Evolutionary conservation across 2,113 vertebrate genomes (phyloP).

Genomic region (Tretioscincus oriximinensis): DNA sequence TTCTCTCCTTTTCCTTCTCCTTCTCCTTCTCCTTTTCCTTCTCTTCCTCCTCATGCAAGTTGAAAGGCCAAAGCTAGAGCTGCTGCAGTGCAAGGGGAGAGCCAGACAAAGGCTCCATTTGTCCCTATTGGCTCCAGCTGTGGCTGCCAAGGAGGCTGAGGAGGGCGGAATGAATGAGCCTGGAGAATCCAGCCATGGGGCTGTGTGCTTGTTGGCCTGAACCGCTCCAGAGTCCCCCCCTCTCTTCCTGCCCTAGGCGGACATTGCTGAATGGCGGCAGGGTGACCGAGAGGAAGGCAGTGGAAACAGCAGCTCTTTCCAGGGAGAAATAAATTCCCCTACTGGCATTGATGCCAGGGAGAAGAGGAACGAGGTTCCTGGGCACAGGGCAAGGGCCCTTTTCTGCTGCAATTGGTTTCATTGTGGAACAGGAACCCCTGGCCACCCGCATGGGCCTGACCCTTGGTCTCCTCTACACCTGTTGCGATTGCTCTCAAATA

Average conservation of each 20-base stretch:
- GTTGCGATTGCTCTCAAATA: too few relatives aligned
- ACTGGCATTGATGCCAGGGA: too few relatives aligned
- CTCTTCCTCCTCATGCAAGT: constrained; percentile 51
- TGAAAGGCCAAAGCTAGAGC: constrained; percentile 60
- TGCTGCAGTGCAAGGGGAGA: constrained; percentile 44
- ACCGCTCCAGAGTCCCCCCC: background rate
- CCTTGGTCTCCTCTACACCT: too few relatives aligned
- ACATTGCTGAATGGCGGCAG: too few relatives aligned
- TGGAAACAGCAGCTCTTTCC: background rate
- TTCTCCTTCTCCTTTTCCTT: too few relatives aligned
- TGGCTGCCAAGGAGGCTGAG: constrained; percentile 66
- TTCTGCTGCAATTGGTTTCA: too few relatives aligned
- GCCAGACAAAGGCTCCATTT: constrained; percentile 68
- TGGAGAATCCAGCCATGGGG: constrained; percentile 59
- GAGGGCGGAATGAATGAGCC: constrained; percentile 63
- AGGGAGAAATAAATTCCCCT: background rate
- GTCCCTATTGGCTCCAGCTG: constrained; percentile 62
- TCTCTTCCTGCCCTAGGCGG: background rate
- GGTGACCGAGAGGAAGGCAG: too few relatives aligned
- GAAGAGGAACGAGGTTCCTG: too few relatives aligned
- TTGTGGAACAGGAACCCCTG: too few relatives aligned
- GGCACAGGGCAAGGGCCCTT: too few relatives aligned
- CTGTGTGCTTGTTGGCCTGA: background rate
- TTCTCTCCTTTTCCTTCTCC: too few relatives aligned
- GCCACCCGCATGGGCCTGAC: too few relatives aligned